Evolutionary conservation across 2,888 invertebrate genomes (phyloP), one percentile per base, ranked within the genome.

Genomic region (Lucinisca nassula): DNA sequence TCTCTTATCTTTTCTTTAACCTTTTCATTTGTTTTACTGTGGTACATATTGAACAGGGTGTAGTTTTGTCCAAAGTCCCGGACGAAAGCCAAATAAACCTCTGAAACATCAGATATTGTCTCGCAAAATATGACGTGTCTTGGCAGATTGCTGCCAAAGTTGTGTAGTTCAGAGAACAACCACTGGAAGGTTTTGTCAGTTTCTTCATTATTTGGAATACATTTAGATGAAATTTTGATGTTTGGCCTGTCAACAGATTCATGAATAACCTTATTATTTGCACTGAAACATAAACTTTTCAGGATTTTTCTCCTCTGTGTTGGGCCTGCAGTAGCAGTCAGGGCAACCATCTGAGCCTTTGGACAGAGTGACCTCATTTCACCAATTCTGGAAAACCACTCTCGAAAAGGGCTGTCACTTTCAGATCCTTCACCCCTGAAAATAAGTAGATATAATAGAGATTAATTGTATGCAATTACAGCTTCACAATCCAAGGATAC

Each of bases 211-310:
- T 35, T 51, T 58, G 58, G 51, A n/a, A 55, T 30, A 55, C 27
- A 55, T 12, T 1, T 55, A 4, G 55, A 32, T n/a, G 40, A 17
- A 30, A 79, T 45, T 32, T 45, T 70, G 0, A 79, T 79, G 32
- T 79, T 79, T 30, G 40, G 45, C 45, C 79, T 79, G 70, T 79
- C 67, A 30, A 32, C 45, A 0, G 79, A 79, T 30, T 79, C 79
- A 45, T n/a, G 17, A 24, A 61, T 27, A n/a, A n/a, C 30, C 14
- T 24, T 61, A n/a, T 8, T 27, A 14, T 61, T 24, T 30, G 17
- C 24, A 4, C 17, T n/a, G 14, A 24, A 14, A 24, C 17, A 24
- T 4, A 61, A 6, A 10, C 24, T 6, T 30, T 61, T 61, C 17
- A 35, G 35, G 0, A 79, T 40, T 70, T 70, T 67, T 3, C 10